Conservation (phyloP, 2,888 invertebrate genomes). For the Leptopterna dolabrata region DNA sequence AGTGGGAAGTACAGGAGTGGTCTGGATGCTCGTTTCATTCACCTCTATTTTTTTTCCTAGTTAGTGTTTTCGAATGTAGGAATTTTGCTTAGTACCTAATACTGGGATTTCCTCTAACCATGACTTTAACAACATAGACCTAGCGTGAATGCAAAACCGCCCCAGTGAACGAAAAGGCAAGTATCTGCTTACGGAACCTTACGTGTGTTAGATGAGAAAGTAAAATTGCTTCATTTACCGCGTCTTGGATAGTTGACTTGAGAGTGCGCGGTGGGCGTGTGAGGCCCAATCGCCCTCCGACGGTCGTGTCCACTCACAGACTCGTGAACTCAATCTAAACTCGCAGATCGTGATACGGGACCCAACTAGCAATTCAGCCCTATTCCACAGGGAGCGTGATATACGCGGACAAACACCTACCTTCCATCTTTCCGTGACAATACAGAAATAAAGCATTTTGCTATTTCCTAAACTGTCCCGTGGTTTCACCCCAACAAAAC, state of each 20-base stretch:
- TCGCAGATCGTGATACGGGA: conserved; percentile 5
- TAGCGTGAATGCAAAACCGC: not conserved
- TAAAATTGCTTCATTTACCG: not conserved
- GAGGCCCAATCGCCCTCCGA: not conserved
- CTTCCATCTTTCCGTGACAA: conserved; percentile 21
- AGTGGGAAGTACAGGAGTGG: too few species aligned
- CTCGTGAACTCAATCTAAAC: conserved; percentile 26
- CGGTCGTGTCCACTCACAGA: not conserved
- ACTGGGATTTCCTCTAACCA: too few species aligned
- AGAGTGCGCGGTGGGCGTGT: conserved; percentile 9
- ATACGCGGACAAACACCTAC: conserved; percentile 9
- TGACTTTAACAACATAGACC: too few species aligned
- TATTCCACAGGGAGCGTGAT: conserved; percentile 2
- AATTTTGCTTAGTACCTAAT: too few species aligned
- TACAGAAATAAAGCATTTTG: conserved; percentile 9
- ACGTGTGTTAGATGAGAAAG: not conserved
- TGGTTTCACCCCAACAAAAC: not conserved
- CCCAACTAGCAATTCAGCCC: conserved; percentile 15
- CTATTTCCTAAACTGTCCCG: not conserved
- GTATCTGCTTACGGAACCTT: not conserved
- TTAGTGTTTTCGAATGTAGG: too few species aligned
- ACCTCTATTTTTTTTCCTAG: too few species aligned
- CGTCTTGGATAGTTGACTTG: not conserved
- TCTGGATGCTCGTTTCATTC: too few species aligned
- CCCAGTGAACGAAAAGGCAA: not conserved